Percentiles rank a stretch among this genome's conserved stretches.
Conservation (phyloP, 2,888 invertebrate genomes). For the Yponomeuta cagnagella region DNA sequence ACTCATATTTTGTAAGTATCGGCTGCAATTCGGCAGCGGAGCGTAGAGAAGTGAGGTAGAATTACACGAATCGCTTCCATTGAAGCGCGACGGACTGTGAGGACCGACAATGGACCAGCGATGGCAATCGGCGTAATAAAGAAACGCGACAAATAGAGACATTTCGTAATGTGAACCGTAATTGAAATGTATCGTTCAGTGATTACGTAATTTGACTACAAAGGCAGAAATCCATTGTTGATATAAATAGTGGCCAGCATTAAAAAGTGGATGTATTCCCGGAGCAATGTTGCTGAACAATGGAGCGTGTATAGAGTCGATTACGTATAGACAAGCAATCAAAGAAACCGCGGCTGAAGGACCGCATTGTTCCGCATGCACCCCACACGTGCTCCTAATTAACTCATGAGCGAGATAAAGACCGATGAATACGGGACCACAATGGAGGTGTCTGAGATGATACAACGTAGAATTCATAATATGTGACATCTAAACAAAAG, state of each 20-base stretch:
- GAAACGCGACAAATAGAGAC: conserved; percentile 7
- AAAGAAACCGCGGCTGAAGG: conserved; percentile 61
- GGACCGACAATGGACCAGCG: conserved; percentile 5
- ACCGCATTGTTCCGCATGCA: conserved; percentile 47
- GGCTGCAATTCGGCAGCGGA: conserved; percentile 7
- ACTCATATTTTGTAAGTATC: conserved; percentile 1
- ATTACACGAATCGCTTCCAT: conserved; percentile 6
- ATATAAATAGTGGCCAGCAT: background rate
- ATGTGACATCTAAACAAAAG: background rate
- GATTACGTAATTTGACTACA: background rate
- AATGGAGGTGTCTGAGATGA: conserved; percentile 31
- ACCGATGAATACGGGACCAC: conserved; percentile 31
- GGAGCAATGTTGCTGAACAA: conserved; percentile 1
- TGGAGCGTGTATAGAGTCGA: conserved; percentile 29
- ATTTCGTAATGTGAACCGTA: conserved; percentile 16
- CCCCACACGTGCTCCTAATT: conserved; percentile 55
- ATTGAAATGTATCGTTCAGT: background rate
- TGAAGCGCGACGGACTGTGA: conserved; percentile 10
- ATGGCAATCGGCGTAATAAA: conserved; percentile 13
- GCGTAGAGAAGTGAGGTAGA: conserved; percentile 1
- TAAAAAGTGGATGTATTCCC: conserved; percentile 2
- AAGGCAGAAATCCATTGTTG: background rate
- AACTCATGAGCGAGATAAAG: conserved; percentile 49
- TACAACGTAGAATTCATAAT: background rate
- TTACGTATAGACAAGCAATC: conserved; percentile 35